Conservation (phyloP, 1,140 invertebrate genomes). For the Neelides sp. region DNA sequence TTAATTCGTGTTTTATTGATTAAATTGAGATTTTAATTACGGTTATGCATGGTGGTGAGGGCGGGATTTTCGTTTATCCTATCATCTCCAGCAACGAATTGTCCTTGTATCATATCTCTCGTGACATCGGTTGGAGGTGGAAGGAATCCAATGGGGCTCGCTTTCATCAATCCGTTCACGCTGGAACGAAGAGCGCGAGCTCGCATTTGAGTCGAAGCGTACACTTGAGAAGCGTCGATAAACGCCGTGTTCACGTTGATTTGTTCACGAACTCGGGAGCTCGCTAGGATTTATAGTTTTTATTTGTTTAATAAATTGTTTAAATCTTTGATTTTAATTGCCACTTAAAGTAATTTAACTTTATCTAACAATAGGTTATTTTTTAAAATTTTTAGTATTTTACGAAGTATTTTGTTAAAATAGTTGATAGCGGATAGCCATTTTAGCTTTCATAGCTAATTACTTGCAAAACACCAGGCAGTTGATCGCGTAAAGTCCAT, state of each 20-base stretch:
- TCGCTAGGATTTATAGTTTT: no score
- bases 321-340: no score
- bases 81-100: conserved; percentile 30
- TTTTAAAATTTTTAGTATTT: no score
- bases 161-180: conserved; percentile 35
- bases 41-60: conserved; percentile 36
- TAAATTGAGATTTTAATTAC: no score
- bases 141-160: conserved; percentile 29
- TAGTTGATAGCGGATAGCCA: no score
- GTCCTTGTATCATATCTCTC: conserved; percentile 10
- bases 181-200: conserved; percentile 41
- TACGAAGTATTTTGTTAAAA: no score
- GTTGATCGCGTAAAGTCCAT: conserved; percentile 42
- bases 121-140: background rate
- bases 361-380: no score
- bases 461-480: conserved; percentile 12
- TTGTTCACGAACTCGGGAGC: conserved; percentile 37
- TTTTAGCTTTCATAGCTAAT: no score
- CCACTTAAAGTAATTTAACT: conserved; percentile 33
- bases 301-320: no score
- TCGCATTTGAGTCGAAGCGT: conserved; percentile 46
- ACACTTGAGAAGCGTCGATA: conserved; percentile 60
- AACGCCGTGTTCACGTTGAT: conserved; percentile 61
- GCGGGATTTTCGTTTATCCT: conserved; percentile 43
- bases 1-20: no score